A percentile compares a stretch with the other conserved stretches of the same genome.
phyloP scores from a whole-genome alignment of 92 coral and sea anemone genomes.

The Desmophyllum pertusum region DNA sequence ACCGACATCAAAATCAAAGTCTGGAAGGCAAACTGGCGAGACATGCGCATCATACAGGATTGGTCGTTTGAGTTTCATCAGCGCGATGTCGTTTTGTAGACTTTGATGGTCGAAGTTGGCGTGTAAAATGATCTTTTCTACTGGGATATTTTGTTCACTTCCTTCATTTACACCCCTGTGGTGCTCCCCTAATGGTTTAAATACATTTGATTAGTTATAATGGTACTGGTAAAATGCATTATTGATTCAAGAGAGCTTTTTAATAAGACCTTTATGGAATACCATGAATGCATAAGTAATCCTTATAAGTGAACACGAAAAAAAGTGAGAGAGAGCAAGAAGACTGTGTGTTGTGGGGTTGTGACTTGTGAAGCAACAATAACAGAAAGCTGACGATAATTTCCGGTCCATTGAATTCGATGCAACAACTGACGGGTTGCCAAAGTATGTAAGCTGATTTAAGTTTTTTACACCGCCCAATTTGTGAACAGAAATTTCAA shows the following conservation, averaged over 20 bases:
- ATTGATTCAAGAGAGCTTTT: too few species aligned
- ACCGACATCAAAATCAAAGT: conserved; percentile 67
- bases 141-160: conserved; percentile 78
- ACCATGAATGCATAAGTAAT: not conserved
- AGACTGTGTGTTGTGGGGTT: too few species aligned
- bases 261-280: not conserved
- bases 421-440: not conserved
- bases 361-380: not conserved
- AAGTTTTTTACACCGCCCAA: not conserved
- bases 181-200: conserved; percentile 61
- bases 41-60: conserved; percentile 66
- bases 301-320: not conserved
- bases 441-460: too few species aligned
- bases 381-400: not conserved
- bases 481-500: not conserved
- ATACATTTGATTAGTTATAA: not conserved
- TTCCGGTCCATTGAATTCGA: not conserved
- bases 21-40: conserved; percentile 82
- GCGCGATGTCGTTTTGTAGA: conserved; percentile 84
- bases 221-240: too few species aligned
- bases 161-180: conserved; percentile 65
- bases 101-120: conserved; percentile 38
- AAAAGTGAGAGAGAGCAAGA: too few species aligned
- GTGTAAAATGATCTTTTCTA: conserved; percentile 71
- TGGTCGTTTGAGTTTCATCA: conserved; percentile 69